Evolutionary conservation across 1,140 invertebrate genomes (phyloP).

Genomic region (Eubasilissa regina): DNA sequence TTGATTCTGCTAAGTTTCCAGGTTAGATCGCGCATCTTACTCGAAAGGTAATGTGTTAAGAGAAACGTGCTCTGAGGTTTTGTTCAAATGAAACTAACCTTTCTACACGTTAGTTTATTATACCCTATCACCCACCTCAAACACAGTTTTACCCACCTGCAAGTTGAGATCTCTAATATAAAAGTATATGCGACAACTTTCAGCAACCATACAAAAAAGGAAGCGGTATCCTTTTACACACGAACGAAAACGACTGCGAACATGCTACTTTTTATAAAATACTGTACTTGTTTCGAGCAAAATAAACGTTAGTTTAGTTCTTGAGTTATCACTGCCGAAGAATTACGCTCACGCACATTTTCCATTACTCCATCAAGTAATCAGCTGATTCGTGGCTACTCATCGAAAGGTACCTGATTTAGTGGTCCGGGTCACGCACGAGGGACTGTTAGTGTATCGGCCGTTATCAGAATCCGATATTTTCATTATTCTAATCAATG

Average conservation of each 20-base stretch:
- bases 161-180: too few relatives aligned
- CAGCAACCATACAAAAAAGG: too few relatives aligned
- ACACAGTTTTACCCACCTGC: too few relatives aligned
- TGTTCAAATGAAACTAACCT: too few relatives aligned
- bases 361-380: constrained; percentile 59
- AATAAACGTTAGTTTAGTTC: constrained; percentile 19
- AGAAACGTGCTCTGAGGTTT: too few relatives aligned
- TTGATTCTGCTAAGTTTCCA: background rate
- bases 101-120: too few relatives aligned
- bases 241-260: background rate
- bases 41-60: too few relatives aligned
- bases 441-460: constrained; percentile 3
- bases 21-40: too few relatives aligned
- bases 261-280: background rate
- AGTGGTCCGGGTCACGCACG: constrained; percentile 47
- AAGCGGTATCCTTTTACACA: too few relatives aligned
- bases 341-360: constrained; percentile 58
- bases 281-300: background rate
- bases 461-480: constrained; percentile 50
- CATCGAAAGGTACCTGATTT: constrained; percentile 56
- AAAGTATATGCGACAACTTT: too few relatives aligned
- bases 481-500: constrained; percentile 36
- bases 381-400: constrained; percentile 52
- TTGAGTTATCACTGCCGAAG: constrained; percentile 49
- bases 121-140: too few relatives aligned